Evolutionary conservation across 2,113 vertebrate genomes (phyloP), one percentile per base, ranked within the genome.

Genomic region (Gymnogyps californianus): DNA sequence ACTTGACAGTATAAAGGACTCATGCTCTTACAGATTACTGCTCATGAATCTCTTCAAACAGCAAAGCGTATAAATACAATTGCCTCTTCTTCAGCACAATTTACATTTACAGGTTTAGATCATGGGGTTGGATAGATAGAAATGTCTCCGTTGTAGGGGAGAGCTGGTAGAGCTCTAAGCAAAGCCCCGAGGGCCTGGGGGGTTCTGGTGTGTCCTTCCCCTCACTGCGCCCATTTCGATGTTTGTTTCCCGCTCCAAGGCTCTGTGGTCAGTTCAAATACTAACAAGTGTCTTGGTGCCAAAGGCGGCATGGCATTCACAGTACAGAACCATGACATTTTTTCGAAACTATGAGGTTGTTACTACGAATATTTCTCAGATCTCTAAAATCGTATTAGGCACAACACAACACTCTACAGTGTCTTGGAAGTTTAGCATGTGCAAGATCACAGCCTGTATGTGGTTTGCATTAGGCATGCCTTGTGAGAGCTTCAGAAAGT

Each of bases 181-280:
- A 29, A 64, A 52, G 19, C 8, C 59, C 7, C 3, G 2, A 12
- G 24, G 28, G 18, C 5, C 26, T 14, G 28, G n/a, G 25, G 17
- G 11, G 13, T 55, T 55, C 47, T 79, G 59, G n/a, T 6, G 24
- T 10, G 18, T 36, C 54, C 70, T 80, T 65, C 38, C 24, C 57
- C 46, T 34, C 57, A 9, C 32, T 0, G 0, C 24, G n/a, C 28
- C 47, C 18, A 0, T 16, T 7, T 11, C 40, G 4, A 2, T 1
- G 11, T 16, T 31, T 17, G 13, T 42, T 32, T 55, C 34, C 69
- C 7, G 34, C 49, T 72, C 54, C 36, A 16, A 34, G 52, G 54
- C 58, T 54, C 47, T 13, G 29, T 13, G 38, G 13, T 64, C 9
- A 16, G 38, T 26, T 74, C 77, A 38, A 5, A 44, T 11, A 2